phyloP scores from a whole-genome alignment of 2,888 invertebrate genomes.

The Patella pellucida region DNA sequence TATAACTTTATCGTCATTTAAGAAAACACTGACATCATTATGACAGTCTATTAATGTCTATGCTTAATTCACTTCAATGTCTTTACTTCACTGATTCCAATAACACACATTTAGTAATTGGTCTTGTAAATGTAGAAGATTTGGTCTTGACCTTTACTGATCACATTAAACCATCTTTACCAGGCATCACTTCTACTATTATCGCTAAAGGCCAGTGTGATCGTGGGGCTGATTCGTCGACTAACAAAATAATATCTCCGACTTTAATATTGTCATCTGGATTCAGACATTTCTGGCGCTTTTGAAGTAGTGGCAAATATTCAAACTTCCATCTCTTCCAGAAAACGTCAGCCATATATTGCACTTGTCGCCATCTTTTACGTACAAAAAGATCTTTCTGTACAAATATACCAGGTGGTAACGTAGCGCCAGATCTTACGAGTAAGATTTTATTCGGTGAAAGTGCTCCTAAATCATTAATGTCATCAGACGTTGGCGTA shows the following conservation, averaged over 20 bases:
- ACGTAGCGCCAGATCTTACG: background rate
- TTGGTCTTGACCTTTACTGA: conserved; percentile 8
- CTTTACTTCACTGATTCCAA: too few species aligned
- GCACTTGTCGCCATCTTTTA: conserved; percentile 29
- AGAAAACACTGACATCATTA: too few species aligned
- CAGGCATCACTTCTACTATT: background rate
- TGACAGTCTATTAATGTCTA: too few species aligned
- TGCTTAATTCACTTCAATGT: too few species aligned
- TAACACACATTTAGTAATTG: conserved; percentile 9
- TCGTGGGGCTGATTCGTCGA: conserved; percentile 1
- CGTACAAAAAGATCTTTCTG: conserved; percentile 27
- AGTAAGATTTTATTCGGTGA: conserved; percentile 32
- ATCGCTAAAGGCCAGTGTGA: background rate
- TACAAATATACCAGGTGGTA: conserved; percentile 31
- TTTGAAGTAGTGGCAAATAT: background rate
- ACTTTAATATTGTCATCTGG: background rate
- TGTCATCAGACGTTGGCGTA: conserved; percentile 17
- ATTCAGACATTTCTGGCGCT: conserved; percentile 15
- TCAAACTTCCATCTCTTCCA: conserved; percentile 1
- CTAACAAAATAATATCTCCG: conserved; percentile 4
- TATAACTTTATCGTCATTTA: too few species aligned
- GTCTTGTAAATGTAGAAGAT: background rate
- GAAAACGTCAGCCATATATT: conserved; percentile 16
- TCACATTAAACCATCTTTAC: conserved; percentile 9
- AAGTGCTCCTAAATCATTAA: conserved; percentile 24